Base-by-base conservation (phyloP, 2,888 invertebrate genomes). In the Diplazon laetatorius region DNA sequence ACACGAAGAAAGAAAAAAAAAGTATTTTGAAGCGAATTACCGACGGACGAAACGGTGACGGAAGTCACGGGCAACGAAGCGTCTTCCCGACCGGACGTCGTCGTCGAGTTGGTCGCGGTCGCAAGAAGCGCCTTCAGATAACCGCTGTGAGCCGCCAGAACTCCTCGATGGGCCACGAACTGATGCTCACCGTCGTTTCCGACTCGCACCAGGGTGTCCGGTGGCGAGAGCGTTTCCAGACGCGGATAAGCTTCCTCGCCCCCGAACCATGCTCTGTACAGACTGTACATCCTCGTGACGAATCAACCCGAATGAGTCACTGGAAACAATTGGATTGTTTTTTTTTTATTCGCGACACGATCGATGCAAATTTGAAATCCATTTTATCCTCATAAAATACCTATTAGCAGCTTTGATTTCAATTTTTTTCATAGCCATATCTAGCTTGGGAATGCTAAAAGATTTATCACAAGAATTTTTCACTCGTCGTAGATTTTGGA, bases 101-200 rank as follows among this genome's bases (percentile, higher is more conserved):
- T 65, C 60, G 80, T 80, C 22, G 81, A 79, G 8, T 72, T 57
- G 2, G 85, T 74, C 8, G 86, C 79, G n/a, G 83, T 85, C 14
- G 89, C 84, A 63, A 95, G 91, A n/a, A 94, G 92, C 0, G 95
- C 94, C 82, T 95, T 94, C 85, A 95, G 92, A 87, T 95, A 95
- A 25, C 95, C 95, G 86, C 95, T 95, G 88, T 95, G 95, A 66
- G 94, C 93, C 35, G 94, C 93, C 35, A 95, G 89, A 10, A 95
- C 92, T 30, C 93, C 91, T 50, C 93, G 93, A 84, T 95, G 95
- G 0, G 95, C 95, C 22, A 94, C 93, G 88, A 95, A 95, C 76
- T 94, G 94, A 9, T 93, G 93, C 82, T 93, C 92, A 25, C 91
- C 92, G 9, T 93, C 92, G 59, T 92, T 92, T 0, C 95, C 95